phyloP scores from a whole-genome alignment of 2,797 vertebrate species.

The Hoplostethus mediterraneus region DNA sequence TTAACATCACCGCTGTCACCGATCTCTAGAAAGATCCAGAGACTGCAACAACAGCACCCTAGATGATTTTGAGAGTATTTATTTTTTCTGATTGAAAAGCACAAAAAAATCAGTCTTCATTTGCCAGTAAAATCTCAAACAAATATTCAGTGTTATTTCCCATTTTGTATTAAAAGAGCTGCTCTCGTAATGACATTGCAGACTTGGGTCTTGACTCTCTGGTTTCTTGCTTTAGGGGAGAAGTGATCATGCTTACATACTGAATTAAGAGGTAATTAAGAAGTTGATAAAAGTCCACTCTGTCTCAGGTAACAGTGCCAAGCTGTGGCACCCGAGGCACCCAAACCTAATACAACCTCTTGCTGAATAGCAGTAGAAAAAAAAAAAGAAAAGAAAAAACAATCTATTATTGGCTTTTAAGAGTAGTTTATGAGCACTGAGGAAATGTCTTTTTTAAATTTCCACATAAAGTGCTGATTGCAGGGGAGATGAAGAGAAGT shows the following conservation, averaged over 20 bases:
- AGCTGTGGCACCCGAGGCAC: background rate
- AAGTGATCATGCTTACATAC: background rate
- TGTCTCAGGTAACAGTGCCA: background rate
- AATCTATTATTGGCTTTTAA: slow-evolving; percentile 3
- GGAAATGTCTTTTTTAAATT: slow-evolving; percentile 46
- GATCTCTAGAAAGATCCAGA: background rate
- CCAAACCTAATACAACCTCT: background rate
- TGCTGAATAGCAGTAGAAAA: slow-evolving; percentile 12
- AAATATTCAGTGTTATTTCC: background rate
- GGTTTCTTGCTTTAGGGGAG: background rate
- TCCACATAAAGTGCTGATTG: slow-evolving; percentile 72
- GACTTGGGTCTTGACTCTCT: background rate
- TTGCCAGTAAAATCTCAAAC: slow-evolving; percentile 4
- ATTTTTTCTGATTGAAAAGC: background rate
- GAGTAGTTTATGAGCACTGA: slow-evolving; percentile 9
- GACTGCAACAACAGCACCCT: background rate
- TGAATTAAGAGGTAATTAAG: background rate
- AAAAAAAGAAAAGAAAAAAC: slow-evolving; percentile 1
- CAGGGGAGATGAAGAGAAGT: slow-evolving; percentile 53
- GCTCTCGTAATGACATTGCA: slow-evolving; percentile 2
- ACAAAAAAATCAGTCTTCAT: background rate
- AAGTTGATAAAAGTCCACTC: background rate
- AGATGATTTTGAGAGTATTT: background rate
- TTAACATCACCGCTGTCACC: background rate
- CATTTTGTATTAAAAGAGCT: background rate